Base-by-base conservation (phyloP, 2,113 vertebrate genomes). In the Camelus dromedarius region DNA sequence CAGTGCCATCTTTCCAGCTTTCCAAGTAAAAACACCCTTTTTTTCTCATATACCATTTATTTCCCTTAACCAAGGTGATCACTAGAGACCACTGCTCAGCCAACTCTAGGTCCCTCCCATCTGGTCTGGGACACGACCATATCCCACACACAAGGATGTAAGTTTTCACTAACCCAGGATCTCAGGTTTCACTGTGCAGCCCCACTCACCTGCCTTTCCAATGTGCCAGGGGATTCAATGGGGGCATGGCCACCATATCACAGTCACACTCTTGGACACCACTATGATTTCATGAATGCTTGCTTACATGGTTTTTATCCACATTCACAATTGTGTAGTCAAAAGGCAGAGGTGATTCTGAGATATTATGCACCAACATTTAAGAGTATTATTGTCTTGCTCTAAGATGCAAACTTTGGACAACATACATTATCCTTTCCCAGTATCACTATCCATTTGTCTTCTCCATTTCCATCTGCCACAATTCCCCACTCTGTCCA, bases 331-430 rank as follows among this genome's bases (percentile, higher is more conserved):
- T 58, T 54, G 46, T 64, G 5, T 42, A 69, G 62, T 67, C 66
- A 38, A 93, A 95, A 77, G 26, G 60, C 76, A 92, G 79, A 70
- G 50, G 22, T 42, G 67, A 91, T 56, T 80, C 81, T 67, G 19
- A 67, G 69, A 54, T 15, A 69, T 18, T 35, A 20, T 14, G 15
- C 58, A 62, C 58, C 52, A 46, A 54, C 24, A 86, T 42, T 50
- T 91, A 86, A 60, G 22, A 87, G 82, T 28, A 38, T 67, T 54
- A n/a, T 58, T 80, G 66, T 81, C 28, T 60, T 67, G 48, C 50
- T 82, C 89, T 69, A 93, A 76, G 42, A 62, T 52, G n/a, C 48
- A 38, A 4, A 62, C 85, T 32, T 85, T 64, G 94, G 80, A 48
- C 93, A 52, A 93, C 30, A 81, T 8, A 52, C 67, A 58, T 54